Base-by-base conservation (phyloP, 2,888 invertebrate genomes). In the Pyrochroa serraticornis region DNA sequence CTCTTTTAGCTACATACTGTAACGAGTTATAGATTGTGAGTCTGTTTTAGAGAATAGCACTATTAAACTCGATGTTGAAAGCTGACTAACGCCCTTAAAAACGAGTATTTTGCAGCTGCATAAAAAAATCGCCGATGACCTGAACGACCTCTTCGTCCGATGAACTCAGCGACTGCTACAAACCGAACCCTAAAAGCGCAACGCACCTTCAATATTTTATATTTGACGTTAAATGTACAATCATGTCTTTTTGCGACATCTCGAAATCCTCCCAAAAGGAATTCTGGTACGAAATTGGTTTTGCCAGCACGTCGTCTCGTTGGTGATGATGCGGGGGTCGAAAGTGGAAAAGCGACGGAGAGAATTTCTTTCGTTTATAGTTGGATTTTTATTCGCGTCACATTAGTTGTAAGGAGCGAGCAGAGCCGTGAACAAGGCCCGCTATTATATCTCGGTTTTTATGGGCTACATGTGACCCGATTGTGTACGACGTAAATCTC, bases 141-240 rank as follows among this genome's bases (percentile, higher is more conserved):
- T 36, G 31, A 22, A 8, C 51, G 53, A 53, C 53, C 53, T 36
- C 36, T 36, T 9, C 14, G 53, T 53, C 32, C 54, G 39, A 42
- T 46, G 54, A 48, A 47, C 54, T 34, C 32, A 9, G 36, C 6
- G n/a, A 10, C 22, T 35, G 10, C 36, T n/a, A 35, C 36, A 3
- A 10, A 10, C 10, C 36, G 32, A 52, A 38, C 33, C 31, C 43
- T 14, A 64, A 67, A 68, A 67, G 46, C 53, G 60, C 58, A 60
- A 60, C 62, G 67, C 62, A 63, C 58, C 56, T 61, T 34, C 62
- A 54, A 65, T 67, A 65, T 65, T 69, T 68, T 62, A 65, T 63
- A 61, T 65, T 66, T 65, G 68, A 67, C 67, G 60, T 59, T 67
- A 67, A 69, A 65, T 61, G 67, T 62, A 52, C 58, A 62, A 60